Evolutionary conservation across 2,888 invertebrate species (phyloP), one percentile per base, ranked within the genome.

Genomic region (Lithophane semibrunnea): DNA sequence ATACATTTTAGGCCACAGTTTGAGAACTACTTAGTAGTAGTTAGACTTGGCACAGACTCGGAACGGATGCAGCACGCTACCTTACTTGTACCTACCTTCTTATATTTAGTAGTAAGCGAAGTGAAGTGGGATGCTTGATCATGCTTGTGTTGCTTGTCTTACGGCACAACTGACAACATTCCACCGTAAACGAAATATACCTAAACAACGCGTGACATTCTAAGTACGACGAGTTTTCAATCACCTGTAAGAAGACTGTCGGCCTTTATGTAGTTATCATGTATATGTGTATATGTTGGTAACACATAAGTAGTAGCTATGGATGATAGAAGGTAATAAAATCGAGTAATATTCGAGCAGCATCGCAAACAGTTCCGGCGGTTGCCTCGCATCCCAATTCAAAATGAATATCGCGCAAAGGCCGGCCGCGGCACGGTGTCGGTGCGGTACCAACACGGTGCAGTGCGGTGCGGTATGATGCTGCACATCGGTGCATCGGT

Each of bases 291-390:
- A 7, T 29, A 21, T 37, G 18, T 13, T 37, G 21, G 18, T 21
- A 12, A 12, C 37, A 21, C 37, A 29, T 10, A 63, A 7, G 8
- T 63, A 18, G 12, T 58, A 37, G 37, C 5, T 37, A 24, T 49
- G 49, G 68, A 49, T 49, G 49, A 49, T 42, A 21, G n/a, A 37
- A 49, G 49, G 13, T 69, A 70, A 69, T 70, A 29, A 61, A 61
- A 70, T 54, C 44, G 52, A 61, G 42, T 52, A 52, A 61, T 44
- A 29, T 69, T 74, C 21, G 60, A 61, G 70, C 49, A 29, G 54
- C 54, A 75, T 63, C 61, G 44, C 61, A 70, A 75, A 75, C 71
- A 70, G 68, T 69, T 69, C 42, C 49, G 70, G 21, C 24, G 61
- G 60, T 3, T n/a, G 29, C 13, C 13, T 52, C 21, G 69, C 61